Evolutionary conservation across 2,113 vertebrate genomes (phyloP).

Genomic region (Globicephala melas): DNA sequence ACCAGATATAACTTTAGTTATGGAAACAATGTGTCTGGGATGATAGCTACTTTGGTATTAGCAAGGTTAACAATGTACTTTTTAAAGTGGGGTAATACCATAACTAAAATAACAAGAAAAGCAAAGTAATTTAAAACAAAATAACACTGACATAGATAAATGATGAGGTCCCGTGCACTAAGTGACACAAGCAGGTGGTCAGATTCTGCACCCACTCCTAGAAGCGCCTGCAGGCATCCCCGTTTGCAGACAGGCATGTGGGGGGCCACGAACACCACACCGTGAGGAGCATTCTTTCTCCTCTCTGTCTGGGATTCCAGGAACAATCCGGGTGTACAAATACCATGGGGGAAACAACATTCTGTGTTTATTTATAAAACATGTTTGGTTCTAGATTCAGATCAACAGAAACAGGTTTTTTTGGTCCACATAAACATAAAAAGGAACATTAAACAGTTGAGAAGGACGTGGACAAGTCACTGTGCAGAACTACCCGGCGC

Average conservation of each 20-base stretch:
- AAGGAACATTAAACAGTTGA: neutral
- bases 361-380: neutral
- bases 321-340: neutral
- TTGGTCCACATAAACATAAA: neutral
- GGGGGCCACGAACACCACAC: neutral
- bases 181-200: neutral
- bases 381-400: neutral
- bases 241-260: neutral
- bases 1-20: neutral
- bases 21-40: neutral
- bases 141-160: neutral
- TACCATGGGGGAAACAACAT: neutral
- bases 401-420: neutral
- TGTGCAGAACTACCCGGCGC: neutral
- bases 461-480: neutral
- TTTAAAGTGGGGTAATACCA: neutral
- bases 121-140: neutral
- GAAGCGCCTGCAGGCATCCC: fast-evolving
- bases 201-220: neutral
- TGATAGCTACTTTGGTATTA: neutral
- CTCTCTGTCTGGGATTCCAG: neutral
- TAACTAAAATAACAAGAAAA: neutral
- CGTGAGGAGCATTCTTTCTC: neutral
- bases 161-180: neutral
- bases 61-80: neutral